Evolutionary conservation across 2,888 invertebrate genomes (phyloP), one percentile per base, ranked within the genome.

Genomic region (Leptinotarsa juncta): DNA sequence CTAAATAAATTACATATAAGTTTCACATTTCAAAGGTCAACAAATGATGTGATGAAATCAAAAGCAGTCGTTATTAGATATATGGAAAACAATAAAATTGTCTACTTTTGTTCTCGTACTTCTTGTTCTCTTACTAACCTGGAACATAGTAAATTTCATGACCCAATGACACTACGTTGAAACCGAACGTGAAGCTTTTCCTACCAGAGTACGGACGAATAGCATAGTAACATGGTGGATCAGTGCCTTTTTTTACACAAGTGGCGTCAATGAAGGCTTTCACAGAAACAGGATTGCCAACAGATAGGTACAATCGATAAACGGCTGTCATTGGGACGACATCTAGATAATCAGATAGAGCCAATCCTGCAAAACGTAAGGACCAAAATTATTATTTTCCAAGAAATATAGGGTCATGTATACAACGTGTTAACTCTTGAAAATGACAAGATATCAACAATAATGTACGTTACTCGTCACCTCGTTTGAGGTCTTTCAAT

Each of bases 271-370:
- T 72, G 68, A 86, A 84, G 7, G 74, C 73, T 60, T 79, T 76
- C 1, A 83, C 83, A 12, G 84, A 78, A 71, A 83, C 84, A 0
- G 84, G 84, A 74, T 85, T 84, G 16, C 85, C 86, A 10, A 86
- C 65, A 67, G 75, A 77, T 70, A 79, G 69, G 76, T 85, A 86
- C n/a, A 85, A 73, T 0, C 74, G 62, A 70, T 85, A 85, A 15
- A 86, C 81, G 4, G 75, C 67, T 53, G 80, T 77, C 18, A 86
- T 81, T 15, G 86, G 84, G 7, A 83, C 70, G 26, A 85, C 42
- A 78, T 86, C 82, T 53, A 79, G 81, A 62, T 82, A 80, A 65
- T 80, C 75, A 23, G 80, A 82, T 42, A 86, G 74, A 67, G 79
- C 79, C 20, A 69, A 72, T 23, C 83, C 84, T 81, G 55, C 53